A percentile compares a stretch with the other conserved stretches of the same genome.
These are phyloP conservation scores for Lepidocolaptes lacrymiger DNA, from an alignment of 2,797 vertebrate genomes.

Conservation along the genomic window DNA sequence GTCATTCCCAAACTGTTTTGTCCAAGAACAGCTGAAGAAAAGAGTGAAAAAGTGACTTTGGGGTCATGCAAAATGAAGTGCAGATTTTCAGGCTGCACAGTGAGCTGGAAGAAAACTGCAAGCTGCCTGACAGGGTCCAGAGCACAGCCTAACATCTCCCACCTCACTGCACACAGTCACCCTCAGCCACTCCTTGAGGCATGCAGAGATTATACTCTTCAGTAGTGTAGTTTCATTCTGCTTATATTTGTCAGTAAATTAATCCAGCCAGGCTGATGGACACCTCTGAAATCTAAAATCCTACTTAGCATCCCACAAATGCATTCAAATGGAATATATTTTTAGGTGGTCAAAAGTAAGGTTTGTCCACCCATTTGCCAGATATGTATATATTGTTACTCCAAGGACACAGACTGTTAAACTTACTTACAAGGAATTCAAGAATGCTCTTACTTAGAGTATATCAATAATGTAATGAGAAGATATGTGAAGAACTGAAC, in stretches of 20 bases:
- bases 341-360: not conserved
- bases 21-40: not conserved
- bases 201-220: not conserved
- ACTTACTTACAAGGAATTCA: not conserved
- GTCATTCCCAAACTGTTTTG: not conserved
- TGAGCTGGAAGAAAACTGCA: not conserved
- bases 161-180: not conserved
- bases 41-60: not conserved
- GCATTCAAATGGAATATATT: not conserved
- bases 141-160: not conserved
- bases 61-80: not conserved
- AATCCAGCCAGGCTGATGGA: not conserved
- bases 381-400: not conserved
- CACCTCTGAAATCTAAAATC: not conserved
- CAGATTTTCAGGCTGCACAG: not conserved
- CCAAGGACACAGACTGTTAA: not conserved
- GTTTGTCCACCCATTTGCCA: rapidly evolving
- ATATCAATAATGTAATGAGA: not conserved
- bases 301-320: not conserved
- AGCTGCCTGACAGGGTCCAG: not conserved
- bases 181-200: not conserved
- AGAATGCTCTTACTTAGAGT: not conserved
- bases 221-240: not conserved
- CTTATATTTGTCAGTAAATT: not conserved
- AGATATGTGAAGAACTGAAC: not conserved